A percentile compares a stretch with the other conserved stretches of the same genome.
Evolutionary conservation across 2,113 vertebrate genomes (phyloP).

Genomic region (Lamprotornis superbus): DNA sequence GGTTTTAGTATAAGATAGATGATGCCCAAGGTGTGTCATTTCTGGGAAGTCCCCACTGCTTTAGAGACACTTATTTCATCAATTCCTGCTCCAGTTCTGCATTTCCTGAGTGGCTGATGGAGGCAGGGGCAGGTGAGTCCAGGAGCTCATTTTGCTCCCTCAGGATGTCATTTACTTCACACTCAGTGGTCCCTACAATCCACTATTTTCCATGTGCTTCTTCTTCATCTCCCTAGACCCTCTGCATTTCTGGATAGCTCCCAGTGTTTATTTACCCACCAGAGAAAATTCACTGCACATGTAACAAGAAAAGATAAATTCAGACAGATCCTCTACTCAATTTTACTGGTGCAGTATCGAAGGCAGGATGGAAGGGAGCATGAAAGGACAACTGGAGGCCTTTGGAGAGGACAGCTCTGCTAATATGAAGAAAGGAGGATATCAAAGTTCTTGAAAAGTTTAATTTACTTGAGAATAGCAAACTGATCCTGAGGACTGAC

Average conservation of each 20-base stretch:
- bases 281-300: not conserved
- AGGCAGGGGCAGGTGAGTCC: not conserved
- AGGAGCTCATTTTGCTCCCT: not conserved
- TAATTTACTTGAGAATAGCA: not conserved
- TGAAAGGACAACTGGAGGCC: not conserved
- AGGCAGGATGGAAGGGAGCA: not conserved
- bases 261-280: not conserved
- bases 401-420: not conserved
- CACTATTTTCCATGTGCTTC: not conserved
- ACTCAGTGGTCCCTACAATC: not conserved
- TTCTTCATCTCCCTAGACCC: not conserved
- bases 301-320: not conserved
- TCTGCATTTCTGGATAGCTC: not conserved
- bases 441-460: not conserved
- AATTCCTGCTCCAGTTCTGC: not conserved
- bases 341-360: not conserved
- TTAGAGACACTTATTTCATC: not conserved
- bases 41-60: not conserved
- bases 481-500: not conserved
- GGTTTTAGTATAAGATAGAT: not conserved
- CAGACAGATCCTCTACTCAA: not conserved
- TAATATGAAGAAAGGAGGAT: not conserved
- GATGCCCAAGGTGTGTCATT: not conserved
- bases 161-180: not conserved
- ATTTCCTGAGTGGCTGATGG: not conserved